Evolutionary conservation across 2,888 invertebrate species (phyloP), one percentile per base, ranked within the genome.

Genomic region (Pyrocoelia pectoralis): DNA sequence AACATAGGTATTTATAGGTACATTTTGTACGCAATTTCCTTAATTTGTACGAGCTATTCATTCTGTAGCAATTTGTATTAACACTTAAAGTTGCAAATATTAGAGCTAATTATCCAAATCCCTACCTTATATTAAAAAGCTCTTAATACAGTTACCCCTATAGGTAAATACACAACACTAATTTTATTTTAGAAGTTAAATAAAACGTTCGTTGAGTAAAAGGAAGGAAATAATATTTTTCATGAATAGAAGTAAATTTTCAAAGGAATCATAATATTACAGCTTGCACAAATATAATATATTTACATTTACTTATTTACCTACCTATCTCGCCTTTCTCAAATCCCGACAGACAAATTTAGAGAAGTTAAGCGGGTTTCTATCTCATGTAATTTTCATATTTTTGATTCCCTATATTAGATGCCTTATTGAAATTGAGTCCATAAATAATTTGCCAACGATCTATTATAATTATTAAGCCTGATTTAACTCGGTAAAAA

Each of bases 191-290:
- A 43, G 14, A 43, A 12, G 41, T 43, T 15, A 43, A 43, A 43
- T 43, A 43, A 43, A 43, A 13, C 41, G 41, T 43, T 43, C 41
- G 41, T 43, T 43, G 12, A 15, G 13, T 43, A 13, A 43, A 43
- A 43, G 41, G 15, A 12, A 40, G 17, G n/a, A 48, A 24, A 48
- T n/a, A n/a, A n/a, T 29, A 51, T 41, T 51, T 57, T 51, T 51
- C 50, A 14, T 58, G 58, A 58, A 58, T 58, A 58, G 58, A 38
- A 14, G 58, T 24, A 58, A 58, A 51, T 58, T 58, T 41, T 51
- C 40, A 57, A 52, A 52, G 28, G 15, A 5, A 49, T 33, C 28
- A 18, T 49, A 33, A 33, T 33, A 56, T 56, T 56, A 46, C 48
- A 56, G 29, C 56, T 29, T 46, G 28, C 24, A 54, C 18, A 40